These are phyloP conservation scores for Eulimnadia texana DNA, from an alignment of 1,140 invertebrate genomes.

Conservation along the genomic window DNA sequence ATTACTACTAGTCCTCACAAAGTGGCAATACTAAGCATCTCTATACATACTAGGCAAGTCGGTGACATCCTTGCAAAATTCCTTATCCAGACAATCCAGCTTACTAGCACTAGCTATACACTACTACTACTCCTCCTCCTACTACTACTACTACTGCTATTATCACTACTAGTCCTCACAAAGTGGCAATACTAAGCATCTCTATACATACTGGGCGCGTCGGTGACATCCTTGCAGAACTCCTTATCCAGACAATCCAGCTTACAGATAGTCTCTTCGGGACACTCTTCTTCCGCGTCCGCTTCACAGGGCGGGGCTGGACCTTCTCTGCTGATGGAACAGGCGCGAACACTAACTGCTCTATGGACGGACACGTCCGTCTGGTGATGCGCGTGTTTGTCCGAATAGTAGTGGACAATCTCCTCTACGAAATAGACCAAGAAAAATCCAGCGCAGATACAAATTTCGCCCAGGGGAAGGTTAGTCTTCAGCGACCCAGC, in stretches of 20 bases:
- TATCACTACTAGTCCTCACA: too few relatives aligned
- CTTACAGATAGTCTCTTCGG: background rate
- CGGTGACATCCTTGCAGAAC: conserved; percentile 4
- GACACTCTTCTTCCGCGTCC: background rate
- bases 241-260: conserved; percentile 5
- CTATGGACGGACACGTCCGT: conserved; percentile 13
- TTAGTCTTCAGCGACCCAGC: conserved; percentile 23
- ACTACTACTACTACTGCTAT: too few relatives aligned
- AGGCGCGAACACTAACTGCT: conserved; percentile 12
- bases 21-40: too few relatives aligned
- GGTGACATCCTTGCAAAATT: too few relatives aligned
- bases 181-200: too few relatives aligned
- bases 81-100: too few relatives aligned
- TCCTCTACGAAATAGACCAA: conserved; percentile 73
- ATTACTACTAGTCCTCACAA: too few relatives aligned
- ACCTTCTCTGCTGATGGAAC: conserved; percentile 14
- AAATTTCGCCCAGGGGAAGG: conserved; percentile 50
- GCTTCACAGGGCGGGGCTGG: conserved; percentile 2
- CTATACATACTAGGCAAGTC: too few relatives aligned
- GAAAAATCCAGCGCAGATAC: conserved; percentile 62
- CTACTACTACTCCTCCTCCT: too few relatives aligned
- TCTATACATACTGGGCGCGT: too few relatives aligned
- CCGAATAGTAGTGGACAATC: conserved; percentile 39
- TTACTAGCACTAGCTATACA: too few relatives aligned
- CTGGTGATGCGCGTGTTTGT: conserved; percentile 11